Evolutionary conservation across 2,113 vertebrate genomes (phyloP).

Genomic region (Osmerus mordax): DNA sequence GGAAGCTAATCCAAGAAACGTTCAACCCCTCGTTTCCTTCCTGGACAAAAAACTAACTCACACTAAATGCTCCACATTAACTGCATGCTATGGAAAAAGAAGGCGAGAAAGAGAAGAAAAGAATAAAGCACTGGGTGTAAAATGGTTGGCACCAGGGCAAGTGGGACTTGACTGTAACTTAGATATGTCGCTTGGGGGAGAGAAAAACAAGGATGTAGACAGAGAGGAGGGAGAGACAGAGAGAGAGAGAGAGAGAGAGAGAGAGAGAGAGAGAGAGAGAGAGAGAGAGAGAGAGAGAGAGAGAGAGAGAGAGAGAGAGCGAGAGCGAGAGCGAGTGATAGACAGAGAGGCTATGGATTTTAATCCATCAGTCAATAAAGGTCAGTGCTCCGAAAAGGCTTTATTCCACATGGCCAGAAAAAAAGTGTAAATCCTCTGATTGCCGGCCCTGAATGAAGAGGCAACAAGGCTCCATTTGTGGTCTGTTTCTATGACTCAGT

Average conservation of each 20-base stretch:
- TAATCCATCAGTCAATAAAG: constrained; percentile 78
- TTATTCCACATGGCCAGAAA: constrained; percentile 75
- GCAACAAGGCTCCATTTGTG: constrained; percentile 75
- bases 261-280: constrained; percentile 26
- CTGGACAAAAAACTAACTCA: constrained; percentile 14
- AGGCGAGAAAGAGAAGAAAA: constrained; percentile 35
- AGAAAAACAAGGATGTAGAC: not conserved
- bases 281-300: constrained; percentile 17
- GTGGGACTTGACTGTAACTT: constrained; percentile 66
- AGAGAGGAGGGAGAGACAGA: not conserved
- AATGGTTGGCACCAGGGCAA: constrained; percentile 46
- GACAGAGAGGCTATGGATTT: constrained; percentile 68
- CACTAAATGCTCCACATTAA: constrained; percentile 34
- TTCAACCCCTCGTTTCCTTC: constrained; percentile 31
- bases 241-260: not conserved
- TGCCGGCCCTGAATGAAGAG: constrained; percentile 72
- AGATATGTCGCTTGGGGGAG: constrained; percentile 63
- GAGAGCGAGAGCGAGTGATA: constrained; percentile 29
- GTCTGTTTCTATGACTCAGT: constrained; percentile 71
- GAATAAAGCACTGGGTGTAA: constrained; percentile 47
- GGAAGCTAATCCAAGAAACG: constrained; percentile 9
- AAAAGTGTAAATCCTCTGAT: constrained; percentile 78
- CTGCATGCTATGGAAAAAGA: constrained; percentile 33
- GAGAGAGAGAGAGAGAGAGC: not conserved
- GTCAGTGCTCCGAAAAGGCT: constrained; percentile 73